Conservation (phyloP, 2,888 invertebrate genomes). For the Theristus sp. region DNA sequence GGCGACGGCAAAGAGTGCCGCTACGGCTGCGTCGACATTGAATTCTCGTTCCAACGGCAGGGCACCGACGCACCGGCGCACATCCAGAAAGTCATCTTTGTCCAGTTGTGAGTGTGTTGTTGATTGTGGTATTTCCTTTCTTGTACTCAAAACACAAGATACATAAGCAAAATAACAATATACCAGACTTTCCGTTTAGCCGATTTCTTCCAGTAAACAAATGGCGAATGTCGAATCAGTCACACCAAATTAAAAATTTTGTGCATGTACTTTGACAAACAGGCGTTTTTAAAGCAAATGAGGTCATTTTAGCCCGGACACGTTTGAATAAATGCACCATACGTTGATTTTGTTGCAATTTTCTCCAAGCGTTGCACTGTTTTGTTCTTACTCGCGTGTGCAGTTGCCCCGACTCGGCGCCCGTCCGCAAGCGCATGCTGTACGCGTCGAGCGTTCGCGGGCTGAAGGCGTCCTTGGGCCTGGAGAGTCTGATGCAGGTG, state of each 20-base stretch:
- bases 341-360: neutral
- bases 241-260: too few species aligned
- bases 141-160: too few species aligned
- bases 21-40: conserved; percentile 28
- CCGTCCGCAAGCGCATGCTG: conserved; percentile 28
- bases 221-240: too few species aligned
- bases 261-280: too few species aligned
- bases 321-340: too few species aligned
- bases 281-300: too few species aligned
- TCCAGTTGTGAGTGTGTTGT: conserved; percentile 25
- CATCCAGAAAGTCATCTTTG: conserved; percentile 24
- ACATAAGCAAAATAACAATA: too few species aligned
- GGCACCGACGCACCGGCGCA: conserved; percentile 23
- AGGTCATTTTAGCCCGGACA: too few species aligned
- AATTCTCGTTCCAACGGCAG: conserved; percentile 26
- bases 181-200: too few species aligned
- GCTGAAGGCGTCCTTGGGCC: conserved; percentile 25
- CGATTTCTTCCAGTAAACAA: too few species aligned
- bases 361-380: neutral
- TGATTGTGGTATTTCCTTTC: neutral
- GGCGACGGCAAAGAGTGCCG: conserved; percentile 28
- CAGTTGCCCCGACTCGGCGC: conserved; percentile 29
- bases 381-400: conserved; percentile 8
- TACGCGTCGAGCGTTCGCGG: conserved; percentile 29
- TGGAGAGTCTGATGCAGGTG: conserved; percentile 27